Base-by-base conservation (phyloP, 1,140 invertebrate genomes). In the Scylla paramamosain region DNA sequence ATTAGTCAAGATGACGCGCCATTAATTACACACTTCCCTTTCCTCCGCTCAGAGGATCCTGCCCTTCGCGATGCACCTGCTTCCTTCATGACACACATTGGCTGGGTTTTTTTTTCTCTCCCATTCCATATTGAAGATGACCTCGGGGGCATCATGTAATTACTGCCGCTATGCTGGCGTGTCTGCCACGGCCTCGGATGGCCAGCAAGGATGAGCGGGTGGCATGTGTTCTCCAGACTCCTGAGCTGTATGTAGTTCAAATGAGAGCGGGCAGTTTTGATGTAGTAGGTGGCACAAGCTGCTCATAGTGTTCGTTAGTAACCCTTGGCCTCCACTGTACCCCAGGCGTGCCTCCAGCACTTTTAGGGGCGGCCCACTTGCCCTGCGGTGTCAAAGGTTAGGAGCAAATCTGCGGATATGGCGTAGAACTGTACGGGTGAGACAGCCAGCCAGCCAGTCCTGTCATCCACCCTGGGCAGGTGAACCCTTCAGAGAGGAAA, bases 401-500 rank as follows among this genome's bases (percentile, higher is more conserved):
- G 16, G 12, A 86, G 8, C 12, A 46, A 93, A 84, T 48, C 91
- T 93, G 67, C 91, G 77, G 91, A 93, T 93, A 84, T 77, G 67
- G 16, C 59, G 90, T 4, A 48, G 91, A 39, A 83, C 91, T 31
- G 77, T 84, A 84, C 77, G 32, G 77, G 91, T 93, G 82, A 86
- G 77, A 28, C 20, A 29, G 7, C 29, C 25, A 89, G 45, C 45
- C 31, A 7, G n/a, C 39, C 29, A 16, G 10, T 39, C 67, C 25
- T 32, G 8, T 45, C 67, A 82, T 45, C 91, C 91, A 20, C 12
- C 59, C 67, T n/a, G 77, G 10, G 31, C 59, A 92, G 67, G 91
- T 77, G 91, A 39, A 84, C 39, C 8, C 91, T 46, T n/a, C 14
- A 20, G 91, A 84, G 91, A 93, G 91, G 91, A 93, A 93, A 93